These are phyloP conservation scores for Papilio glaucus DNA, from an alignment of 1,140 invertebrate species.

Conservation along the genomic window DNA sequence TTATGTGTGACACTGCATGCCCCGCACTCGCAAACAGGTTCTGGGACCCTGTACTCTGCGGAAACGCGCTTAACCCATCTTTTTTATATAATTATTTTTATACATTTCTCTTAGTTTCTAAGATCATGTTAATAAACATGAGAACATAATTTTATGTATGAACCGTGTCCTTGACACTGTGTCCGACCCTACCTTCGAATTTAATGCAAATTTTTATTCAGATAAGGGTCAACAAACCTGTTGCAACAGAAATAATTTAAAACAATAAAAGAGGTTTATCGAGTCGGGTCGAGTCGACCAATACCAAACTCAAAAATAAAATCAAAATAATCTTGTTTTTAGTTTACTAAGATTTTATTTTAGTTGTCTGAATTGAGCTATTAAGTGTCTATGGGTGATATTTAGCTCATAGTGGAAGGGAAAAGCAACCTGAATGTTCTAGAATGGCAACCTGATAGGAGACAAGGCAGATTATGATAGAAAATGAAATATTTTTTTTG, in stretches of 20 bases:
- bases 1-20: neutral
- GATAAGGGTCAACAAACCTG: neutral
- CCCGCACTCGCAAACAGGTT: conserved; percentile 6
- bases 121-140: neutral
- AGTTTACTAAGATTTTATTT: too few species aligned
- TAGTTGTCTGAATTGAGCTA: too few species aligned
- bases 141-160: neutral
- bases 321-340: too few species aligned
- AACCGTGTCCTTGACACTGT: neutral
- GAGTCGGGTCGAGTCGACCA: neutral
- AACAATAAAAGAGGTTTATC: neutral
- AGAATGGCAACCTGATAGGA: too few species aligned
- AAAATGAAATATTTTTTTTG: too few species aligned
- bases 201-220: neutral
- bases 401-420: too few species aligned
- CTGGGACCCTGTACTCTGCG: neutral
- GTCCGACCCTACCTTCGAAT: neutral
- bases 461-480: too few species aligned
- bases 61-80: neutral
- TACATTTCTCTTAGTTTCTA: neutral
- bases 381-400: too few species aligned
- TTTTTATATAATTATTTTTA: neutral
- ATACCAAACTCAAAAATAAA: neutral
- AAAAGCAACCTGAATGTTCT: too few species aligned
- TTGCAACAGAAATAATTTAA: neutral